Conservation (phyloP, 2,888 invertebrate species). For the Steinernema hermaphroditum region DNA sequence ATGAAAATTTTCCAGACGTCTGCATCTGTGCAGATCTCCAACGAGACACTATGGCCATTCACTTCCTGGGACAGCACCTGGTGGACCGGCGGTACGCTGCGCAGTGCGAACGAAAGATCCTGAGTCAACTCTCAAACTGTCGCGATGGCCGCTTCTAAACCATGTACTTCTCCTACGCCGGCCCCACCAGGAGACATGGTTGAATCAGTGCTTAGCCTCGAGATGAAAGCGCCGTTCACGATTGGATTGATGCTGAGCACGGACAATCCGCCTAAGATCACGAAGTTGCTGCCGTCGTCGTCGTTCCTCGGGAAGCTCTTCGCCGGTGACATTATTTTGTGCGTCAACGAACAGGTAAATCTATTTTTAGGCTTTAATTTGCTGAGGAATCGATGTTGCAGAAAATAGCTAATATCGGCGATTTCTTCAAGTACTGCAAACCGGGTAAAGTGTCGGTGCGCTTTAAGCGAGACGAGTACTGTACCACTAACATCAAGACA, state of each 20-base stretch:
- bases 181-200: no score
- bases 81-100: no score
- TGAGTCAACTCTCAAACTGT: no score
- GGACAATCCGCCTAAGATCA: constrained; percentile 35
- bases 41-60: no score
- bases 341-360: constrained; percentile 34
- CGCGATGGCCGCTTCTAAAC: no score
- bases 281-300: constrained; percentile 37
- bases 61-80: no score
- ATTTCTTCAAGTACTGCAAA: constrained; percentile 32
- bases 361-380: no score
- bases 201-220: constrained; percentile 34
- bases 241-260: constrained; percentile 32
- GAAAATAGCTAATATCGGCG: constrained; percentile 28
- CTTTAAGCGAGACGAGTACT: constrained; percentile 51
- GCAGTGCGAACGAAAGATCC: no score
- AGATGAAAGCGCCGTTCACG: constrained; percentile 23
- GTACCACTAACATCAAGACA: constrained; percentile 43
- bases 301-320: constrained; percentile 40
- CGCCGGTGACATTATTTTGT: constrained; percentile 36
- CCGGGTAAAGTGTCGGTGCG: constrained; percentile 46
- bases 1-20: no score
- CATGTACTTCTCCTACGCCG: no score
- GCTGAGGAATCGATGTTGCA: background rate
- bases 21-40: no score